Conservation (phyloP, 2,888 invertebrate genomes). For the Cecidostiba fungosa region DNA sequence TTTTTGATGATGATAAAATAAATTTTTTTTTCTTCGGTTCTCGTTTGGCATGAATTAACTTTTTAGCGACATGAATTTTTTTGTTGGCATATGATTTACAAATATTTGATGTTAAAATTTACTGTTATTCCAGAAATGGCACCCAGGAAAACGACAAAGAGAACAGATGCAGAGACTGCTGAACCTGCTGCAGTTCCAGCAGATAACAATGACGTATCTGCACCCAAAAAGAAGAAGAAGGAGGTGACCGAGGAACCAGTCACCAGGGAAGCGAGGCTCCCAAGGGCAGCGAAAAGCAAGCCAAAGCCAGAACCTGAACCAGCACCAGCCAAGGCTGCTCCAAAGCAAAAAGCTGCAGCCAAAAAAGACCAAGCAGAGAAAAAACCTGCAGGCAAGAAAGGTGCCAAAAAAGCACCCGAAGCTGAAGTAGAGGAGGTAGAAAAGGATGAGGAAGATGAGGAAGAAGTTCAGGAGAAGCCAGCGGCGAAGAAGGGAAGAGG, state of each 20-base stretch:
- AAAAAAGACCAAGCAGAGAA: conserved; percentile 56
- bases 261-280: conserved; percentile 60
- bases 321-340: conserved; percentile 49
- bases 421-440: conserved; percentile 45
- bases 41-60: neutral
- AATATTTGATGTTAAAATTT: neutral
- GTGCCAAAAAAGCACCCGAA: conserved; percentile 51
- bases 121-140: conserved; percentile 61
- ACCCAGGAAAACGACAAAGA: conserved; percentile 61
- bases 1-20: too few relatives aligned
- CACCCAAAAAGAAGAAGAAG: conserved; percentile 64
- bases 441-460: conserved; percentile 38
- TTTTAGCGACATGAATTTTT: neutral
- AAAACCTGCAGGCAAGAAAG: conserved; percentile 50
- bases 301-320: conserved; percentile 57
- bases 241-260: conserved; percentile 40
- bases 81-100: neutral
- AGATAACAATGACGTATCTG: conserved; percentile 64
- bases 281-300: conserved; percentile 64
- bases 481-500: conserved; percentile 59
- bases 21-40: neutral
- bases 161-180: conserved; percentile 58
- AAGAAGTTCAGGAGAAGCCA: conserved; percentile 54
- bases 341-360: conserved; percentile 44
- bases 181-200: conserved; percentile 23